These are phyloP conservation scores for Papilio xuthus DNA, from an alignment of 1,140 invertebrate species.

Conservation along the genomic window DNA sequence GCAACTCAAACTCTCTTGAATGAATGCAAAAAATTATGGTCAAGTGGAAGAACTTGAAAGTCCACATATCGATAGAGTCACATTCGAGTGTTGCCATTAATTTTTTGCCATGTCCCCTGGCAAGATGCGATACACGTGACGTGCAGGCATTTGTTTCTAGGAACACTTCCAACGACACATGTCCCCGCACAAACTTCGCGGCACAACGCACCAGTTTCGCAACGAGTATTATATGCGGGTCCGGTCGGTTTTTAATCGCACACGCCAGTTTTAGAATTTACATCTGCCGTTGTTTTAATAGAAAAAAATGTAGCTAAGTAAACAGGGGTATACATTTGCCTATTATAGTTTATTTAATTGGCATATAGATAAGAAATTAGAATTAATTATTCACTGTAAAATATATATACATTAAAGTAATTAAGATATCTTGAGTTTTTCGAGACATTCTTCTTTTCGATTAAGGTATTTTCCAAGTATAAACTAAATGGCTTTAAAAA, in stretches of 20 bases:
- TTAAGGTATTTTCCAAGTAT: background rate
- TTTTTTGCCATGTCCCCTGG: conserved; percentile 54
- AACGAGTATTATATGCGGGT: conserved; percentile 50
- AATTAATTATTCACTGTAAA: background rate
- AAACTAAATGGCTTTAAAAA: background rate
- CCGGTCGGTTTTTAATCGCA: conserved; percentile 53
- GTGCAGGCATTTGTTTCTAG: conserved; percentile 59
- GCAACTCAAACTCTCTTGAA: conserved; percentile 9
- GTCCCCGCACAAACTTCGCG: conserved; percentile 45
- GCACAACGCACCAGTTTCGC: conserved; percentile 50
- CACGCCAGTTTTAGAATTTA: conserved; percentile 47
- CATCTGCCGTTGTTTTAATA: conserved; percentile 51
- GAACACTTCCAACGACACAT: conserved; percentile 60
- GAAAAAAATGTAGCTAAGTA: background rate
- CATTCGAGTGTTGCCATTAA: conserved; percentile 41
- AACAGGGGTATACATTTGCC: background rate
- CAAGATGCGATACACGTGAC: conserved; percentile 69
- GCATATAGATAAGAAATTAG: background rate
- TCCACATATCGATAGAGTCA: conserved; percentile 36
- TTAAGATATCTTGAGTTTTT: too few species aligned
- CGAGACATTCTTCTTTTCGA: background rate
- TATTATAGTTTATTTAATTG: background rate
- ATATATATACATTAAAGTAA: background rate
- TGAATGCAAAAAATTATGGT: conserved; percentile 13
- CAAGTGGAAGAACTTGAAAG: conserved; percentile 37